Percentiles rank a stretch among this genome's conserved stretches.
Conservation (phyloP, 2,888 invertebrate species). For the Uropetala carovei region DNA sequence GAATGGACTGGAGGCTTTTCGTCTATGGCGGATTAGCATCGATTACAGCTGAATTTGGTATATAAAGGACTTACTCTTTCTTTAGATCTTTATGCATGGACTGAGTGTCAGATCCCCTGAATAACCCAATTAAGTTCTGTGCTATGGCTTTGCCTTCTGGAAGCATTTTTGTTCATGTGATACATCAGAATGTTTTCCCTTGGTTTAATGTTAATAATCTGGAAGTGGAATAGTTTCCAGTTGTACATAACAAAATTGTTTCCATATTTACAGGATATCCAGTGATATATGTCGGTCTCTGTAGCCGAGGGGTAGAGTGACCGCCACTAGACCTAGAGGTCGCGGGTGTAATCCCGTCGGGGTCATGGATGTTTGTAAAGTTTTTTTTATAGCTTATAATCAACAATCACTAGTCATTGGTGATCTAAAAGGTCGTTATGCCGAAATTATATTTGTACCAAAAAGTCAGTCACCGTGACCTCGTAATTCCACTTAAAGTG, state of each 20-base stretch:
- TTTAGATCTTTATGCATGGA: conserved; percentile 65
- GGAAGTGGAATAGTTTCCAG: conserved; percentile 17
- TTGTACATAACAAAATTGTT: conserved; percentile 14
- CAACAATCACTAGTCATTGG: background rate
- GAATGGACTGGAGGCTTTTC: conserved; percentile 95
- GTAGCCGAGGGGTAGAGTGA: conserved; percentile 13
- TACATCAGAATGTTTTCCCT: conserved; percentile 65
- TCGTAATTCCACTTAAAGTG: background rate
- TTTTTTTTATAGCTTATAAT: conserved; percentile 2
- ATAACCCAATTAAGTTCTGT: conserved; percentile 33
- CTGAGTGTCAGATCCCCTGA: conserved; percentile 41
- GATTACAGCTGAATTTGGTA: conserved; percentile 95
- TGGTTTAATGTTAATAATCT: conserved; percentile 27
- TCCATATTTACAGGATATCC: conserved; percentile 31
- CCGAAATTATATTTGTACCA: background rate
- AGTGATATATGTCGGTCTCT: conserved; percentile 25
- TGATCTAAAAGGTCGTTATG: background rate
- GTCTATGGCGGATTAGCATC: conserved; percentile 96
- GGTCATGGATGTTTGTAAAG: conserved; percentile 44
- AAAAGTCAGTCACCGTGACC: conserved; percentile 12
- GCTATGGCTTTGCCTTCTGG: conserved; percentile 33
- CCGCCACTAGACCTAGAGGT: conserved; percentile 46
- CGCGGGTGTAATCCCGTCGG: conserved; percentile 31
- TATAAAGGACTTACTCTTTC: conserved; percentile 71
- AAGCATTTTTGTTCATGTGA: conserved; percentile 64